Evolutionary conservation across 2,888 invertebrate species (phyloP), one percentile per base, ranked within the genome.

Genomic region (Hybos culiciformis): DNA sequence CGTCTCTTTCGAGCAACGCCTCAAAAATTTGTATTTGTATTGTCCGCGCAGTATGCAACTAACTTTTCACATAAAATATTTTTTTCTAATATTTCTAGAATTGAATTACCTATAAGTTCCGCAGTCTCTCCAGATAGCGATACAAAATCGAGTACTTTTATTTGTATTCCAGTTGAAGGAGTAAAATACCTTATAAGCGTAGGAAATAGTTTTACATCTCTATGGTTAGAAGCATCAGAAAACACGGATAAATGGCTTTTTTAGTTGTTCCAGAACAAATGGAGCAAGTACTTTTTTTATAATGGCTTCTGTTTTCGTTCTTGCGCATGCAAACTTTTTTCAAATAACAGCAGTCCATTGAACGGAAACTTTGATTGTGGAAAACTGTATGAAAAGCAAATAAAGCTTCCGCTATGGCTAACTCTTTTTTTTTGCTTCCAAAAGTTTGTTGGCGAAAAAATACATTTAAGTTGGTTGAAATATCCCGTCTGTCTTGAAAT

Each of bases 261-360:
- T 32, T 12, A 54, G 39, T 36, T 44, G 23, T 6, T 46, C 44
- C 15, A 50, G 12, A 33, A 44, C 11, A 18, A 17, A 34, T 17
- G 33, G 33, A 9, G 33, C 33, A 17, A 34, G 19, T 17, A 34
- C 33, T 4, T 17, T 2, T 29, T 34, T 34, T 18, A 34, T 18
- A 18, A 34, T 34, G 4, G 33, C 33, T 17, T 34, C 33, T 18
- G 33, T 17, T 34, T 34, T 34, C 5, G 33, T 34, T 34, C 33
- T 15, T 17, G 17, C 19, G 19, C 33, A 34, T 11, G 33, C 3
- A 17, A 34, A 34, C 17, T 34, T 34, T 18, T 17, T 17, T 18
- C 33, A 34, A 34, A 34, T 18, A 34, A 34, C 5, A 11, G 17
- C 33, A 34, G 17, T 34, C 33, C 33, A 34, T 34, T 17, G 33